These are phyloP conservation scores for Craterocephalus amniculus DNA, from an alignment of 2,797 vertebrate species.

Conservation along the genomic window DNA sequence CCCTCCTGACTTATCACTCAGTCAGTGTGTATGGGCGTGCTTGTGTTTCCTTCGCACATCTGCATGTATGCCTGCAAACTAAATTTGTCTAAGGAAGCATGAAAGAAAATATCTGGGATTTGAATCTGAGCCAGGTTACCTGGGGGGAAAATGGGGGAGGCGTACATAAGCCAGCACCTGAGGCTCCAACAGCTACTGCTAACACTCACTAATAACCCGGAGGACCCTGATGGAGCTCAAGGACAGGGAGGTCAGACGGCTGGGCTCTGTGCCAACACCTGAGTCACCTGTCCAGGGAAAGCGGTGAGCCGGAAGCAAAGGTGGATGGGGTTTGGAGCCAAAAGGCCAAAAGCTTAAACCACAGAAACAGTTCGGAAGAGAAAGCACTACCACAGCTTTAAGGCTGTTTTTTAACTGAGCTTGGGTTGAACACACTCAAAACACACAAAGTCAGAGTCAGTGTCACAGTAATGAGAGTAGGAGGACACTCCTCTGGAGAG, in stretches of 20 bases:
- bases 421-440: slow-evolving; percentile 34
- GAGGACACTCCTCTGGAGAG: slow-evolving; percentile 79
- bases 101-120: slow-evolving; percentile 41
- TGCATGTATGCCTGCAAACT: slow-evolving; percentile 15
- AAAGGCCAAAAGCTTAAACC: slow-evolving; percentile 44
- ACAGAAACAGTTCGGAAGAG: slow-evolving; percentile 51
- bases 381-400: slow-evolving; percentile 40
- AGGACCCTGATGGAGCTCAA: slow-evolving; percentile 57
- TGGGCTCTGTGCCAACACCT: slow-evolving; percentile 50
- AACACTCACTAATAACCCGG: slow-evolving; percentile 61
- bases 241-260: slow-evolving; percentile 64
- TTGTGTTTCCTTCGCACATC: slow-evolving; percentile 8
- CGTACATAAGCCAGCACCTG: slow-evolving; percentile 44
- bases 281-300: slow-evolving; percentile 58
- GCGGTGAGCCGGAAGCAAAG: slow-evolving; percentile 44
- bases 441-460: slow-evolving; percentile 31
- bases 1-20: slow-evolving; percentile 45
- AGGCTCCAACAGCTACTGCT: slow-evolving; percentile 58
- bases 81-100: slow-evolving; percentile 42
- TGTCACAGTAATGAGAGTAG: slow-evolving; percentile 74
- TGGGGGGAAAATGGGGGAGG: neutral
- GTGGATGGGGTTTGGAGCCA: slow-evolving; percentile 45
- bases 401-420: slow-evolving; percentile 53
- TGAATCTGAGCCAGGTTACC: slow-evolving; percentile 41
- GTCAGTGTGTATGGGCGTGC: slow-evolving; percentile 17